phyloP scores from a whole-genome alignment of 2,888 invertebrate genomes.

The Cetonia aurata region DNA sequence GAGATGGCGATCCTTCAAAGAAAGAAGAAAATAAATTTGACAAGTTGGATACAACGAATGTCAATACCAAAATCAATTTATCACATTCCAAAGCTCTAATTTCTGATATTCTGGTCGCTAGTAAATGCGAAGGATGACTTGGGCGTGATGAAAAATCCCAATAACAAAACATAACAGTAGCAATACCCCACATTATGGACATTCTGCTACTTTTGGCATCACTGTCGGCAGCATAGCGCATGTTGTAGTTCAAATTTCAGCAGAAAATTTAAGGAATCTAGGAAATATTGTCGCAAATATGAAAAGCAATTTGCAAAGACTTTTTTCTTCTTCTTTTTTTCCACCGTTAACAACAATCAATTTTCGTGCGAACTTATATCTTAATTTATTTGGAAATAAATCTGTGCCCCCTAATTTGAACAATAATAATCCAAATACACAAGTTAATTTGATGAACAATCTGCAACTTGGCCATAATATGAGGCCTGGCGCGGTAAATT shows the following conservation, averaged over 20 bases:
- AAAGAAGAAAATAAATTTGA: slow-evolving; percentile 34
- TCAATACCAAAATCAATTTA: slow-evolving; percentile 64
- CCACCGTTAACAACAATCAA: slow-evolving; percentile 2
- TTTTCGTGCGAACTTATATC: slow-evolving; percentile 23
- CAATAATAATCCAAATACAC: not conserved
- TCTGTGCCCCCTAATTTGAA: not conserved
- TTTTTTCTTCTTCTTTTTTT: slow-evolving; percentile 3
- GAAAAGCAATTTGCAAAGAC: slow-evolving; percentile 16
- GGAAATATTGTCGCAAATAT: slow-evolving; percentile 38
- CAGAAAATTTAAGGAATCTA: slow-evolving; percentile 37
- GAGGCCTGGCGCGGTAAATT: slow-evolving; percentile 1
- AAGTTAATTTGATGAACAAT: not conserved
- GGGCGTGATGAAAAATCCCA: not conserved
- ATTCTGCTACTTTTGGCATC: not conserved
- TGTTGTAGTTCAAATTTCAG: slow-evolving; percentile 28
- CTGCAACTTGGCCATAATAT: slow-evolving; percentile 2
- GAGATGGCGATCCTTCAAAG: slow-evolving; percentile 31
- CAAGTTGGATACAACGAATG: slow-evolving; percentile 57
- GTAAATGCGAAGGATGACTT: slow-evolving; percentile 36
- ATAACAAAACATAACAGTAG: not conserved
- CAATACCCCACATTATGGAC: not conserved
- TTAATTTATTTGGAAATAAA: slow-evolving; percentile 1
- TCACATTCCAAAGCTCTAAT: slow-evolving; percentile 74
- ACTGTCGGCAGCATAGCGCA: slow-evolving; percentile 27
- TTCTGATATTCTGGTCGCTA: slow-evolving; percentile 72